These are phyloP conservation scores for Potamarius usumacintae DNA, from an alignment of 2,113 vertebrate genomes.

Conservation along the genomic window DNA sequence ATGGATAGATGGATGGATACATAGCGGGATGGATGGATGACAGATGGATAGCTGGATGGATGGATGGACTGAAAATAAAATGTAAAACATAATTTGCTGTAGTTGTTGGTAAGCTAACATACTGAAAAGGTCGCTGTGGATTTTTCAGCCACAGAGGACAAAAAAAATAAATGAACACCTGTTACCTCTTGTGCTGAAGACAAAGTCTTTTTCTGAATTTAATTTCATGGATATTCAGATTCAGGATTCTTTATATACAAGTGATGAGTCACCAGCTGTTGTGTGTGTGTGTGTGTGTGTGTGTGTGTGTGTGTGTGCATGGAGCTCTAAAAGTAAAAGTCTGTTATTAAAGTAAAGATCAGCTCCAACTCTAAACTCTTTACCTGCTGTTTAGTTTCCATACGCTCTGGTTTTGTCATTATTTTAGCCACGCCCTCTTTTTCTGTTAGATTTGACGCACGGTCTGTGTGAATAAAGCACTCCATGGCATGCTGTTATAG, in stretches of 20 bases:
- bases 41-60: background rate
- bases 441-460: background rate
- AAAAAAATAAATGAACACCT: background rate
- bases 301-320: conserved; percentile 6
- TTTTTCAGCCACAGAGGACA: too few species aligned
- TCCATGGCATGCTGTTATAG: background rate
- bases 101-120: too few species aligned
- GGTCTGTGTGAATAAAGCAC: too few species aligned
- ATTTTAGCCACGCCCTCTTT: background rate
- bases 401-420: background rate
- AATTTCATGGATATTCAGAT: background rate
- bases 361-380: background rate
- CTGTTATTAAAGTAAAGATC: conserved; percentile 14
- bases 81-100: too few species aligned
- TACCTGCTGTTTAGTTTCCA: background rate
- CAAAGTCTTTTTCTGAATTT: too few species aligned
- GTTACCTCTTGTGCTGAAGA: background rate
- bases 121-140: background rate
- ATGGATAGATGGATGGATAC: too few species aligned
- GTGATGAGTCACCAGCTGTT: conserved; percentile 17
- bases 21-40: too few species aligned
- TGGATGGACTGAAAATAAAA: background rate
- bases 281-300: conserved; percentile 23
- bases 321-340: background rate
- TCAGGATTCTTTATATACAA: conserved; percentile 11